These are phyloP conservation scores for Crotalus helleri DNA, from an alignment of 2,113 vertebrate species.

Conservation along the genomic window DNA sequence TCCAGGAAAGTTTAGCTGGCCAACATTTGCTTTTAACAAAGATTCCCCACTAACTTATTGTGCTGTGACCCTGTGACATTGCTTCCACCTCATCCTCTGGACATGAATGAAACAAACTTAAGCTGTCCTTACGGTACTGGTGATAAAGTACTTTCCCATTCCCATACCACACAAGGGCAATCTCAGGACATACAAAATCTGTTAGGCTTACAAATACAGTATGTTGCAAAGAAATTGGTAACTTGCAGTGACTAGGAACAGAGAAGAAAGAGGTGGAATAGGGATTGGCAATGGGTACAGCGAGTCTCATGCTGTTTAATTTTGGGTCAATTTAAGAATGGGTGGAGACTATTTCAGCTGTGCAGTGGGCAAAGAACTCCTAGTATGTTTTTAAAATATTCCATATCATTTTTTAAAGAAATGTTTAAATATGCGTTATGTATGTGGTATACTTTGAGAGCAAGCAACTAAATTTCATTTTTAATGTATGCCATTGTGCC, in stretches of 20 bases:
- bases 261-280: not conserved
- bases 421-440: not conserved
- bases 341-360: not conserved
- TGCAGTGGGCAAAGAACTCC: not conserved
- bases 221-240: not conserved
- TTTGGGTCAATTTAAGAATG: not conserved
- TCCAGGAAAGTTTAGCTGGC: not conserved
- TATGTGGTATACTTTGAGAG: too few relatives aligned
- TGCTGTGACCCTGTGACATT: not conserved
- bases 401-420: not conserved
- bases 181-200: not conserved
- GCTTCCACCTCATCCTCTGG: not conserved
- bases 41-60: not conserved
- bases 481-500: too few relatives aligned
- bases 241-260: not conserved
- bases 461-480: too few relatives aligned
- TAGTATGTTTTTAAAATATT: not conserved
- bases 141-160: not conserved
- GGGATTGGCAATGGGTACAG: not conserved
- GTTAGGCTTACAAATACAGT: not conserved
- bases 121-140: not conserved
- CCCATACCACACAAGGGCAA: not conserved
- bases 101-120: not conserved
- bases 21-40: not conserved
- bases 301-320: not conserved